Evolutionary conservation across 2,797 vertebrate genomes (phyloP), one percentile per base, ranked within the genome.

Genomic region (Danio choprae): DNA sequence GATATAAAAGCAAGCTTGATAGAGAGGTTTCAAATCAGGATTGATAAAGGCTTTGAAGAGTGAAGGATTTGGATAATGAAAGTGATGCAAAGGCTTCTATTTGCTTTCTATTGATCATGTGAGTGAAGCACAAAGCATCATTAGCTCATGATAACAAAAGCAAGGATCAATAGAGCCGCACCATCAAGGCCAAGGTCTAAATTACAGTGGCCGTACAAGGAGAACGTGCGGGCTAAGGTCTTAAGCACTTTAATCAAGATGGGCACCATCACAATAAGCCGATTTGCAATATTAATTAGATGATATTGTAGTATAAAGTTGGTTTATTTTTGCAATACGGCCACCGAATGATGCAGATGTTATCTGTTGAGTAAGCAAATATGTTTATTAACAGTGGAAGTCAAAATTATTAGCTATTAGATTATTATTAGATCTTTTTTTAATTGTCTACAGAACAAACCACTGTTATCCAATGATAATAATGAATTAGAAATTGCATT

Each of bases 91-190:
- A 50, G 69, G 44, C 40, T 73, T 44, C 10, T 62, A 59, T 80
- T 82, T 56, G 51, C 73, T 59, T 60, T 62, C 38, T 83, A 83
- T 83, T 74, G 79, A 85, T 62, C 44, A 73, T 43, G 13, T 15
- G 46, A 74, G 80, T 59, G 67, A 59, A 73, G 59, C 70, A 67
- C 60, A 60, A 40, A 48, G 22, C 70, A 6, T 80, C 55, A 77
- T 84, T 80, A 80, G 70, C 67, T 60, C 6, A 55, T 76, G 67
- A 80, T 82, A 68, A 82, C 71, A 74, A 55, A 53, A 20, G 18
- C n/a, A 50, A 12, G 9, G 58, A 84, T 84, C 83, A 67, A 82
- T 84, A 79, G 15, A 40, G 36, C 68, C 10, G 50, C 56, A 69
- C 13, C 18, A n/a, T 71, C 46, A 79, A 58, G 18, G 18, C 56